These are phyloP conservation scores for Erithacus rubecula DNA, from an alignment of 2,797 vertebrate species.

Conservation along the genomic window DNA sequence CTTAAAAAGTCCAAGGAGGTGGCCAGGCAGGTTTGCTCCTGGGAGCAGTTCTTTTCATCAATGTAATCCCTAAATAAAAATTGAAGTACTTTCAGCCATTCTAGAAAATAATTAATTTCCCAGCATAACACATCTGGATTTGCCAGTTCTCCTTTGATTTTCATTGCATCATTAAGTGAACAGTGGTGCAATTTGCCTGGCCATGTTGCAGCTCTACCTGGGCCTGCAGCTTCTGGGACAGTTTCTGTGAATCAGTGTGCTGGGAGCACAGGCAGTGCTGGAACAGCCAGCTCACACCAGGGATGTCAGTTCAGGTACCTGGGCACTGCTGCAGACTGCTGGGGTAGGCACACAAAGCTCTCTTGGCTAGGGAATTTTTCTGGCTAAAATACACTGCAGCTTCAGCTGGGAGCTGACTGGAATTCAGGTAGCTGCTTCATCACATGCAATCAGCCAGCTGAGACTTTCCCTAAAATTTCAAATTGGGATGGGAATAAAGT, in stretches of 20 bases:
- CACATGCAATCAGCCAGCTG: background rate
- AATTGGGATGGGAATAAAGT: background rate
- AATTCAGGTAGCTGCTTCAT: background rate
- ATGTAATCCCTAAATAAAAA: background rate
- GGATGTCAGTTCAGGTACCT: fast-evolving
- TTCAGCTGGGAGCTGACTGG: background rate
- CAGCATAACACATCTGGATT: background rate
- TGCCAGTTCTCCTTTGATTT: background rate
- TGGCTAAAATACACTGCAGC: background rate
- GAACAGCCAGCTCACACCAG: background rate
- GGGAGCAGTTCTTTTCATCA: background rate
- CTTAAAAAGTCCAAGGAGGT: background rate
- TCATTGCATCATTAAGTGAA: conserved; percentile 1
- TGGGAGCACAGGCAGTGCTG: background rate
- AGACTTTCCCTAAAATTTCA: background rate
- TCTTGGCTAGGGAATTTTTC: background rate
- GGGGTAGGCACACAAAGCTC: background rate
- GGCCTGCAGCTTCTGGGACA: background rate
- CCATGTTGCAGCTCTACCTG: background rate
- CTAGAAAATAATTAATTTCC: background rate
- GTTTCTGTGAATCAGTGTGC: background rate
- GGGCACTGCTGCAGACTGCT: background rate
- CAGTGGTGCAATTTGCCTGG: background rate
- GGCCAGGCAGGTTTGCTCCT: background rate
- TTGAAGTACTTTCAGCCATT: background rate